phyloP scores from a whole-genome alignment of 2,888 invertebrate genomes.

The Yponomeuta sedellus region DNA sequence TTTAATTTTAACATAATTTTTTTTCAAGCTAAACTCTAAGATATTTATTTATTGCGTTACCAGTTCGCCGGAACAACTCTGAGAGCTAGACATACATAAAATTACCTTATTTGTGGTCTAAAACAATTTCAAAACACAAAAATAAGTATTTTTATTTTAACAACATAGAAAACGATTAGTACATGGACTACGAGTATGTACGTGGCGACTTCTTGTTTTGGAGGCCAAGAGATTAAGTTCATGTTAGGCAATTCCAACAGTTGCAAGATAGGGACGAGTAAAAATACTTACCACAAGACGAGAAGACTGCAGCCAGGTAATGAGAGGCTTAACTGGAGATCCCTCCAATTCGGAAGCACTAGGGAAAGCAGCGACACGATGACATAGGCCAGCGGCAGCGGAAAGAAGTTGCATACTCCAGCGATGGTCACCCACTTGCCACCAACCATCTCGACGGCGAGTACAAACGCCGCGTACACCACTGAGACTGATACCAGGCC shows the following conservation, averaged over 20 bases:
- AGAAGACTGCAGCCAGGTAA: slow-evolving; percentile 83
- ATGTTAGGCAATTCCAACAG: too few relatives aligned
- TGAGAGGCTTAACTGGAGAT: slow-evolving; percentile 83
- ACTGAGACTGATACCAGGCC: slow-evolving; percentile 89
- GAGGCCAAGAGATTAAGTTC: too few relatives aligned
- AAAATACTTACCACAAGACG: slow-evolving; percentile 77
- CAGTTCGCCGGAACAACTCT: too few relatives aligned
- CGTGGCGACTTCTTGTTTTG: too few relatives aligned
- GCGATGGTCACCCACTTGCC: slow-evolving; percentile 88
- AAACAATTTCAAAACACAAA: too few relatives aligned
- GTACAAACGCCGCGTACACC: slow-evolving; percentile 87
- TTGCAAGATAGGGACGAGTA: too few relatives aligned
- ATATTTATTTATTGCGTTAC: too few relatives aligned
- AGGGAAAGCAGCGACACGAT: slow-evolving; percentile 84
- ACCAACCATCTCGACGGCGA: slow-evolving; percentile 86
- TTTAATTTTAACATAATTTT: too few relatives aligned
- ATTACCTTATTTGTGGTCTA: too few relatives aligned
- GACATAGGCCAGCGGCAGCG: slow-evolving; percentile 85
- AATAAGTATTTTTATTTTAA: not conserved
- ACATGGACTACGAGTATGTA: too few relatives aligned
- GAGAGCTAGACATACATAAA: too few relatives aligned
- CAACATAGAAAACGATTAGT: not conserved
- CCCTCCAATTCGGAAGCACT: slow-evolving; percentile 82
- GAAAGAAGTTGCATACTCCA: slow-evolving; percentile 88
- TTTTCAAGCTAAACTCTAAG: too few relatives aligned